Percentiles rank a stretch among this genome's conserved stretches.
Evolutionary conservation across 2,888 invertebrate species (phyloP).

Genomic region (Parochlus steinenii): DNA sequence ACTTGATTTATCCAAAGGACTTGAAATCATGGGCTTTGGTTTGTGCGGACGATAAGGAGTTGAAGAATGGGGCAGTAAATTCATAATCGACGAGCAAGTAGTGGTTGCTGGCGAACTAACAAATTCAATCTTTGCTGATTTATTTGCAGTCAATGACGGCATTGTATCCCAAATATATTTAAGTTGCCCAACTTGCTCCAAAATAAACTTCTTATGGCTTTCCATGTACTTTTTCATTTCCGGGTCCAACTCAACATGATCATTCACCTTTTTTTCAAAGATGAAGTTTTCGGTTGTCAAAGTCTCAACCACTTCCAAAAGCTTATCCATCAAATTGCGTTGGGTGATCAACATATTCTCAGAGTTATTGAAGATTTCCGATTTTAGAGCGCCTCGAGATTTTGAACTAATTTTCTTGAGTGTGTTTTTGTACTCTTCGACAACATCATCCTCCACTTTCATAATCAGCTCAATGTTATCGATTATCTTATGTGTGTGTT

Average conservation of each 20-base stretch:
- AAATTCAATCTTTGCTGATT: slow-evolving; percentile 4
- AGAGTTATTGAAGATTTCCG: slow-evolving; percentile 11
- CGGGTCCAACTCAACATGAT: neutral
- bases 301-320: neutral
- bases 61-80: slow-evolving; percentile 19
- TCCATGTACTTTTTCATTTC: slow-evolving; percentile 18
- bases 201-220: slow-evolving; percentile 23
- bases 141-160: neutral
- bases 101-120: no score
- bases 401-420: neutral
- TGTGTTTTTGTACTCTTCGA: neutral
- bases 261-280: neutral
- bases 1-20: slow-evolving; percentile 1
- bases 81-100: slow-evolving; percentile 5
- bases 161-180: slow-evolving; percentile 18
- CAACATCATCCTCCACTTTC: neutral
- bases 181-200: slow-evolving; percentile 22
- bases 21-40: neutral
- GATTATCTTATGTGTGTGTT: slow-evolving; percentile 7
- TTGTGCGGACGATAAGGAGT: slow-evolving; percentile 21
- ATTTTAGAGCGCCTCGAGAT: slow-evolving; percentile 6
- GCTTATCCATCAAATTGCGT: slow-evolving; percentile 7
- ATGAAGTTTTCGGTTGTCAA: slow-evolving; percentile 2
- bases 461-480: slow-evolving; percentile 18
- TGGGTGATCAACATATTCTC: slow-evolving; percentile 7